These are phyloP conservation scores for Polypterus bichir DNA, from an alignment of 2,113 vertebrate genomes.

Conservation along the genomic window DNA sequence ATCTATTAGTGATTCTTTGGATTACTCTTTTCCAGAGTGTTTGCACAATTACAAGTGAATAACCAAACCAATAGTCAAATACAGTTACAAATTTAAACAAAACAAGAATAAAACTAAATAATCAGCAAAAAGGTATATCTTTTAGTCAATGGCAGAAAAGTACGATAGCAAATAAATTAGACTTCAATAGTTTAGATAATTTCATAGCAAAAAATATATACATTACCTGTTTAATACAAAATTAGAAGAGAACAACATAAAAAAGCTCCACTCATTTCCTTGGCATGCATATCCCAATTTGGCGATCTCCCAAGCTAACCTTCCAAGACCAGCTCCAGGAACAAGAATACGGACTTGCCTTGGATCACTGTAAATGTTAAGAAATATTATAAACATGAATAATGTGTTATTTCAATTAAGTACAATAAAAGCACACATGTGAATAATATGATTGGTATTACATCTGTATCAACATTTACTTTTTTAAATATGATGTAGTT, in stretches of 20 bases:
- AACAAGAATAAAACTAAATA: not conserved
- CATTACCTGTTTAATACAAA: slow-evolving; percentile 93
- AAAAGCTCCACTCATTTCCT: slow-evolving; percentile 98
- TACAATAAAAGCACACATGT: slow-evolving; percentile 8
- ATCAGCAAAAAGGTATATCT: not conserved
- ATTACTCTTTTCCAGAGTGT: slow-evolving; percentile 7
- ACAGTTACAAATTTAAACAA: too few relatives aligned
- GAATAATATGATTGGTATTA: too few relatives aligned
- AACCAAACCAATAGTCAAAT: too few relatives aligned
- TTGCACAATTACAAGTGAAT: too few relatives aligned
- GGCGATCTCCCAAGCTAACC: slow-evolving; percentile 94
- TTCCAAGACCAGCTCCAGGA: slow-evolving; percentile 92
- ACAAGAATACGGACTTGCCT: slow-evolving; percentile 89
- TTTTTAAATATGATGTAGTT: too few relatives aligned
- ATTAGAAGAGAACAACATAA: slow-evolving; percentile 98
- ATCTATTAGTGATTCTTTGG: too few relatives aligned
- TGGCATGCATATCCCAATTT: slow-evolving; percentile 87
- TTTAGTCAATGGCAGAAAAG: not conserved
- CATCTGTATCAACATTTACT: too few relatives aligned
- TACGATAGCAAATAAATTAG: slow-evolving; percentile 16
- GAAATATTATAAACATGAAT: slow-evolving; percentile 1
- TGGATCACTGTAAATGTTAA: slow-evolving; percentile 68
- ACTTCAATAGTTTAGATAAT: not conserved
- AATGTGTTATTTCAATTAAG: slow-evolving; percentile 13
- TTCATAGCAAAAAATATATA: too few relatives aligned